Conservation (phyloP, 2,888 invertebrate species). For the Protodeltote pygarga region DNA sequence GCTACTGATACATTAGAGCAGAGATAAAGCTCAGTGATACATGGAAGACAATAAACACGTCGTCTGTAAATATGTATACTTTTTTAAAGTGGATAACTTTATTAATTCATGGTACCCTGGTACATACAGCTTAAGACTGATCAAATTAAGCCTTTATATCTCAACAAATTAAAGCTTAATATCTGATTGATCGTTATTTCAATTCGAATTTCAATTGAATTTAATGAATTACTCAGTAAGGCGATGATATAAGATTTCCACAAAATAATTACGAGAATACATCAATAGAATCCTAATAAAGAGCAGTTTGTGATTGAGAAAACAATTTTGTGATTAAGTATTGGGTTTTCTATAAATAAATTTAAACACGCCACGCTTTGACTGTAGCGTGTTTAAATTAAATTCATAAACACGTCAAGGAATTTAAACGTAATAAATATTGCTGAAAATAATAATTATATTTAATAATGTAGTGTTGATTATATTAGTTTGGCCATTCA, state of each 20-base stretch:
- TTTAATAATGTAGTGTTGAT: conserved; percentile 13
- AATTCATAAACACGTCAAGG: conserved; percentile 1
- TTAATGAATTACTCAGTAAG: conserved; percentile 37
- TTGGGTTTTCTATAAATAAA: conserved; percentile 6
- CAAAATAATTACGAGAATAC: conserved; percentile 35
- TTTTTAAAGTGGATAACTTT: conserved; percentile 39
- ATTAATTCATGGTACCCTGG: conserved; percentile 20
- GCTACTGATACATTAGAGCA: conserved; percentile 57
- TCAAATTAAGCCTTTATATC: too few species aligned
- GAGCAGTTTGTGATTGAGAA: conserved; percentile 20
- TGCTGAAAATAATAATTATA: too few species aligned
- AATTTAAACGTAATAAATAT: too few species aligned
- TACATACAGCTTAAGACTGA: conserved; percentile 20
- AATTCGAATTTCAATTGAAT: conserved; percentile 40
- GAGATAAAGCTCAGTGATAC: conserved; percentile 44
- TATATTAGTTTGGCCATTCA: conserved; percentile 33
- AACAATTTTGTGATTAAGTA: conserved; percentile 28
- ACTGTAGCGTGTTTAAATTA: background rate
- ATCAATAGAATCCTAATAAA: conserved; percentile 38
- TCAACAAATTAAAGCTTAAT: conserved; percentile 29
- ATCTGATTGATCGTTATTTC: conserved; percentile 44
- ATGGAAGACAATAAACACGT: conserved; percentile 35
- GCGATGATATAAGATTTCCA: conserved; percentile 32
- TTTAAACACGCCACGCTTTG: conserved; percentile 12
- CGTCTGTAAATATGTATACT: conserved; percentile 34